A percentile compares a stretch with the other conserved stretches of the same genome.
phyloP scores from a whole-genome alignment of 2,113 vertebrate species.

The Python bivittatus region DNA sequence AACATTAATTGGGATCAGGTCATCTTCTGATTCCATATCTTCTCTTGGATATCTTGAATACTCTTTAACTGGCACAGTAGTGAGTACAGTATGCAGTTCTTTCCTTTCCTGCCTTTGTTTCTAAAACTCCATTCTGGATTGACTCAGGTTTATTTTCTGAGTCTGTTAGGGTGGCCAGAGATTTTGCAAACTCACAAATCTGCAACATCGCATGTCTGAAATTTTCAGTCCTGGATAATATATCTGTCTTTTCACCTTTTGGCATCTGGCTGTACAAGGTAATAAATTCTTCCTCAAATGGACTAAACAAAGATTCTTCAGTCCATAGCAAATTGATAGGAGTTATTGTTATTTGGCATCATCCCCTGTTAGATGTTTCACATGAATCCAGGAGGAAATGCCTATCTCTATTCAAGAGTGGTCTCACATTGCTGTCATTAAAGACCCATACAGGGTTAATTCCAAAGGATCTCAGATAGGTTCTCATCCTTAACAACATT shows the following conservation, averaged over 20 bases:
- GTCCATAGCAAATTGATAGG: background rate
- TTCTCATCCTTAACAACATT: background rate
- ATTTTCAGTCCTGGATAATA: no score
- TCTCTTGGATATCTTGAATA: no score
- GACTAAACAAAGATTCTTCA: background rate
- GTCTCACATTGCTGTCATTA: background rate
- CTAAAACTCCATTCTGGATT: no score
- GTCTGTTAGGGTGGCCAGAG: no score
- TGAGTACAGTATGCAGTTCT: no score
- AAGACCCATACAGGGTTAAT: background rate
- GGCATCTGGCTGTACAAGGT: background rate
- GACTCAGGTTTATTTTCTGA: no score
- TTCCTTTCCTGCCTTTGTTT: no score
- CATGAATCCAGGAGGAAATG: background rate
- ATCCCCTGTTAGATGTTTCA: background rate
- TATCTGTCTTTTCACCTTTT: background rate
- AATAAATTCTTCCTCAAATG: background rate
- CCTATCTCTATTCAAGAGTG: background rate
- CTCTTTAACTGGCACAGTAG: no score
- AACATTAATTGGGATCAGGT: no score
- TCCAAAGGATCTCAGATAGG: background rate
- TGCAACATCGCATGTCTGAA: background rate
- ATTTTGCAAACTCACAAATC: background rate
- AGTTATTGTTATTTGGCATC: background rate
- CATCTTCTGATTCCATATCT: no score